These are phyloP conservation scores for Spatula versicolor DNA, from an alignment of 2,797 vertebrate species.

Conservation along the genomic window DNA sequence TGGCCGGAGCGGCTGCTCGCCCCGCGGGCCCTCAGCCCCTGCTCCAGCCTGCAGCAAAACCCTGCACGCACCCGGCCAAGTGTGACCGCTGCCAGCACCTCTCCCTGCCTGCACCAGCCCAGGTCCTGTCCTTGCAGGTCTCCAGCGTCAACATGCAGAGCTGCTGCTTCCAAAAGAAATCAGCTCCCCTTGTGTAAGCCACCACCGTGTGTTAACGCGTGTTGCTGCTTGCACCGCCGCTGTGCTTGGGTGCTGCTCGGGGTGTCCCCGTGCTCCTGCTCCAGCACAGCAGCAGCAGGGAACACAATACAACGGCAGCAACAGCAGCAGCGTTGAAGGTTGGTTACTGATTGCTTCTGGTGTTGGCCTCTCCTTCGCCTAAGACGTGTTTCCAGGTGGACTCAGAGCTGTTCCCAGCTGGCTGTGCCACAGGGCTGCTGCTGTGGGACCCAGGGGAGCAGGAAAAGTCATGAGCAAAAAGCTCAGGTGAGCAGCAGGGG, in stretches of 20 bases:
- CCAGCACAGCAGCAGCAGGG: rapidly evolving
- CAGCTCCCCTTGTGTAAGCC: rapidly evolving
- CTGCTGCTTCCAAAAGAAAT: not conserved
- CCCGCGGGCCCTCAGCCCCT: not conserved
- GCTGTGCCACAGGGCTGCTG: not conserved
- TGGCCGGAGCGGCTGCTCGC: not conserved
- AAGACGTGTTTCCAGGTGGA: not conserved
- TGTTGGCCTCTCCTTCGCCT: not conserved
- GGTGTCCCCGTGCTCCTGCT: rapidly evolving
- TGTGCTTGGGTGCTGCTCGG: not conserved
- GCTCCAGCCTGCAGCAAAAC: not conserved
- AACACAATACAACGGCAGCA: not conserved
- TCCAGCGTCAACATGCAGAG: not conserved
- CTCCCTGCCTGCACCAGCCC: rapidly evolving
- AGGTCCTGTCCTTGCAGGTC: not conserved
- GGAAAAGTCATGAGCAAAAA: not conserved
- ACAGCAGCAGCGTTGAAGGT: not conserved
- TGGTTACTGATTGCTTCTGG: not conserved
- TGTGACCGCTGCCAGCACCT: not conserved
- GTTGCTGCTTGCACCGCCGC: not conserved
- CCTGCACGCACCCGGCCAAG: rapidly evolving
- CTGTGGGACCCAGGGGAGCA: rapidly evolving
- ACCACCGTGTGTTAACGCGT: rapidly evolving
- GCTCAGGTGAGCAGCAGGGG: not conserved
- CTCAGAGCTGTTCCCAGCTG: not conserved